Percentiles rank a stretch among this genome's conserved stretches.
Evolutionary conservation across 2,113 vertebrate genomes (phyloP).

Genomic region (Girardinichthys multiradiatus): DNA sequence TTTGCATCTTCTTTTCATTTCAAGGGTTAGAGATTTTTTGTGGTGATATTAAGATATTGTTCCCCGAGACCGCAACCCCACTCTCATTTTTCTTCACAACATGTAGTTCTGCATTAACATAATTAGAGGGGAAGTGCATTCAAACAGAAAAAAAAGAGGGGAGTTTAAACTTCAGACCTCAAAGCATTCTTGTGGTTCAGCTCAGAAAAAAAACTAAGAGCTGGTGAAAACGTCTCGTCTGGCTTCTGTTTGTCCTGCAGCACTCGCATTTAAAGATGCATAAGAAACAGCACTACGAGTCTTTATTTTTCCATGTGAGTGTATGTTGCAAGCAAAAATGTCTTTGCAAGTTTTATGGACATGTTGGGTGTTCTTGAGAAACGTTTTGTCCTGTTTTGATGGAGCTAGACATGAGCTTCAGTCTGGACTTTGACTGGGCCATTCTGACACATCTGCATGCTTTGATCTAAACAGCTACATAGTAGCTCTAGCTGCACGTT

Average conservation of each 20-base stretch:
- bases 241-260: no score
- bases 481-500: no score
- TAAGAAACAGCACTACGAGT: no score
- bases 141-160: conserved; percentile 7
- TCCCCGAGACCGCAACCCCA: neutral
- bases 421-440: no score
- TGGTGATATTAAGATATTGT: neutral
- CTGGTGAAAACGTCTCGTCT: no score
- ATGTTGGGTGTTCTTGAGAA: neutral
- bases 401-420: no score
- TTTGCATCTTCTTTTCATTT: no score
- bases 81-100: neutral
- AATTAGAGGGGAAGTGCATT: conserved; percentile 27
- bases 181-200: conserved; percentile 40
- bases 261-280: no score
- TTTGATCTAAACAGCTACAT: no score
- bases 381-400: conserved; percentile 4
- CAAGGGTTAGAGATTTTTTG: neutral
- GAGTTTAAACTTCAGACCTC: conserved; percentile 10
- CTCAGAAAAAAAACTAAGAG: neutral
- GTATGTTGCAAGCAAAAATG: neutral
- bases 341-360: neutral
- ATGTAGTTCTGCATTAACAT: conserved; percentile 6
- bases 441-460: no score
- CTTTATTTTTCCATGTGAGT: neutral